Conservation (phyloP, 2,113 vertebrate species). For the Crotalus horridus region DNA sequence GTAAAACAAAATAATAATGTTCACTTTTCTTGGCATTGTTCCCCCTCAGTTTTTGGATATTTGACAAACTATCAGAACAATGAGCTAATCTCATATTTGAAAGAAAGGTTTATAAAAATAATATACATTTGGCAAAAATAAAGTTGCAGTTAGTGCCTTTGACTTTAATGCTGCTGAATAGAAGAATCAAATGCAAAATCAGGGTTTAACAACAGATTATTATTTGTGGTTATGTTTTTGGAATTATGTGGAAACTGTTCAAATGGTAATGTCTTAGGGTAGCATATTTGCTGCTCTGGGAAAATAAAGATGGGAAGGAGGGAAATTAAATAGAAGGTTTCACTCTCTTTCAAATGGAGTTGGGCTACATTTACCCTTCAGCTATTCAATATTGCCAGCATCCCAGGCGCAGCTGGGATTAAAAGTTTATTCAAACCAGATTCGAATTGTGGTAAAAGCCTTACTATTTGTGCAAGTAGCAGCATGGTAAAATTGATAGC, state of each 20-base stretch:
- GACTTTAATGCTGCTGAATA: background rate
- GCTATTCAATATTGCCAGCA: background rate
- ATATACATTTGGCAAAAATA: background rate
- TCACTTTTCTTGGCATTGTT: background rate
- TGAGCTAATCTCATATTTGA: background rate
- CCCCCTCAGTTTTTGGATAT: background rate
- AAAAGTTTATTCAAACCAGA: background rate
- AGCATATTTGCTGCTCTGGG: background rate
- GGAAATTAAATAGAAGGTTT: background rate
- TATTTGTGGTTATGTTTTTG: background rate
- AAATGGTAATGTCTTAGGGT: background rate
- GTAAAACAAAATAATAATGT: conserved; percentile 61
- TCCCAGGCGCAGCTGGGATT: background rate
- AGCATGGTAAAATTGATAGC: background rate
- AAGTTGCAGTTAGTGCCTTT: background rate
- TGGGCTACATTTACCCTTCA: background rate
- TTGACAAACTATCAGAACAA: background rate
- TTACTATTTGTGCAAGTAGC: background rate
- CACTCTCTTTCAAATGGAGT: background rate
- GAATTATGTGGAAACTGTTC: background rate
- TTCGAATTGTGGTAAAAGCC: background rate
- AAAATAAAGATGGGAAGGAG: background rate
- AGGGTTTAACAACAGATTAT: background rate
- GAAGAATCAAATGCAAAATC: background rate
- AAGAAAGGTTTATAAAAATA: background rate